Percentiles rank a stretch among this genome's conserved stretches.
Evolutionary conservation across 1,140 invertebrate species (phyloP).

Genomic region (Diabrotica undecimpunctata): DNA sequence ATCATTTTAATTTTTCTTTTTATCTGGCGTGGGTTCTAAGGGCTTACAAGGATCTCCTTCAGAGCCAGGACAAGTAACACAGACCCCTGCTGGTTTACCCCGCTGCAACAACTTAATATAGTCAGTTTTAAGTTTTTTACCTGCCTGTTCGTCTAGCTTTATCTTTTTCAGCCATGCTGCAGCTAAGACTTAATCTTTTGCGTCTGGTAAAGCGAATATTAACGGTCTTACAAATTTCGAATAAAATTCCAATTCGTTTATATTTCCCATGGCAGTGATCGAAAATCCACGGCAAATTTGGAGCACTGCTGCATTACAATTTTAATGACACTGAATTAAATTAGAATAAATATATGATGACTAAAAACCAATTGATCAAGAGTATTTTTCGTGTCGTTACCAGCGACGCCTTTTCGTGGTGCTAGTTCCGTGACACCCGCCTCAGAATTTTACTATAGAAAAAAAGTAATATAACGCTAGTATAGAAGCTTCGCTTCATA

Average conservation of each 20-base stretch:
- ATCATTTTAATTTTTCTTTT: constrained; percentile 21
- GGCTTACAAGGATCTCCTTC: constrained; percentile 23
- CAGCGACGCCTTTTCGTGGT: too few species aligned
- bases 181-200: constrained; percentile 43
- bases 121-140: constrained; percentile 37
- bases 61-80: constrained; percentile 20
- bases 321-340: too few species aligned
- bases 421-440: too few species aligned
- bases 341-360: too few species aligned
- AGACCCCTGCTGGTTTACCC: constrained; percentile 7
- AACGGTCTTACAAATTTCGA: constrained; percentile 44
- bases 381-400: too few species aligned
- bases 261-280: background rate
- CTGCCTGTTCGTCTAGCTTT: constrained; percentile 27
- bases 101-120: constrained; percentile 46
- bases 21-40: constrained; percentile 11
- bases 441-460: too few species aligned
- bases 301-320: too few species aligned
- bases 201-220: constrained; percentile 42
- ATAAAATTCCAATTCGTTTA: constrained; percentile 45
- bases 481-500: too few species aligned
- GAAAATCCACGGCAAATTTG: too few species aligned
- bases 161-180: constrained; percentile 47
- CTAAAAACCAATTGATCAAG: too few species aligned
- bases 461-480: too few species aligned